phyloP scores from a whole-genome alignment of 2,888 invertebrate genomes.

The Acanthosepion lycidas region DNA sequence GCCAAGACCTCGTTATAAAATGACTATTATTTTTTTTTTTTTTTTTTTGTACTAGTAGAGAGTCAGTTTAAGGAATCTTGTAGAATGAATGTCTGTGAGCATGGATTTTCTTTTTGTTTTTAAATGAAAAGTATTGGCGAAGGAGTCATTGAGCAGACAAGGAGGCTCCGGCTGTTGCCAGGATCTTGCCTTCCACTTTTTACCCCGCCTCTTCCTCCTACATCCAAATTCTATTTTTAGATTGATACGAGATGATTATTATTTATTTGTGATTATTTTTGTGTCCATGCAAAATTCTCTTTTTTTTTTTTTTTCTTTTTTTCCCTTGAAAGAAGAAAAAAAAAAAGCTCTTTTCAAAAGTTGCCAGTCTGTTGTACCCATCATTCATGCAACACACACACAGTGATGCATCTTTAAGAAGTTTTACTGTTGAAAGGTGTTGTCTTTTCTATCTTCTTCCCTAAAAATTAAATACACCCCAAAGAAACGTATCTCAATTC shows the following conservation, averaged over 20 bases:
- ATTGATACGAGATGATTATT: not conserved
- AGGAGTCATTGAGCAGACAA: too few species aligned
- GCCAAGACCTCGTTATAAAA: too few species aligned
- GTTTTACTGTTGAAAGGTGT: not conserved
- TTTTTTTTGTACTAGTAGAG: too few species aligned
- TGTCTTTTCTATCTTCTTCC: not conserved
- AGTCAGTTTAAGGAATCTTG: not conserved
- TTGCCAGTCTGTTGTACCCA: not conserved
- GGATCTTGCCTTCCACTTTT: not conserved
- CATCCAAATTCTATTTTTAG: not conserved
- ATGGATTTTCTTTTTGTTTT: not conserved
- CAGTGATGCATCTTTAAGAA: not conserved
- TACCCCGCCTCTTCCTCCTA: not conserved
- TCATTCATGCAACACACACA: not conserved
- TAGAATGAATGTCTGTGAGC: not conserved
- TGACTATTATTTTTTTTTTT: too few species aligned
- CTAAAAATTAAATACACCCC: not conserved
- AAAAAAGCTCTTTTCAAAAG: not conserved
- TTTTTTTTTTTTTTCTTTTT: not conserved
- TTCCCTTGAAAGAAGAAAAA: too few species aligned
- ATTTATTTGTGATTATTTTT: not conserved
- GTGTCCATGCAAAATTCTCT: not conserved
- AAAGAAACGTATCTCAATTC: too few species aligned
- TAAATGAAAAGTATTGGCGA: not conserved
- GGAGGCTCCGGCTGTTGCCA: not conserved